phyloP scores from a whole-genome alignment of 2,113 vertebrate species.

The Chaetura pelagica region DNA sequence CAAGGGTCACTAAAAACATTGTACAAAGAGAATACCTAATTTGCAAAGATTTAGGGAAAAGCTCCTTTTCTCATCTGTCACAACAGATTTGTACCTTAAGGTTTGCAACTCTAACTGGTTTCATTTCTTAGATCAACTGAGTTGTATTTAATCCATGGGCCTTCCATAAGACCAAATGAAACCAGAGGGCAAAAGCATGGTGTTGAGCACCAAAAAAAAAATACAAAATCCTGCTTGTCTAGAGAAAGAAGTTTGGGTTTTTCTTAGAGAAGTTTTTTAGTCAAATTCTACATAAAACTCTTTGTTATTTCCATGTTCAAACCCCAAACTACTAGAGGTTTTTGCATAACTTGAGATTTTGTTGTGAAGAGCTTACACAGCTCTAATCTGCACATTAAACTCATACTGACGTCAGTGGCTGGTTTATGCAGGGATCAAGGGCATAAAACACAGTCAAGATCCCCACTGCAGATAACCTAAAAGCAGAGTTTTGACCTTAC shows the following conservation, averaged over 20 bases:
- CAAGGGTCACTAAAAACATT: not conserved
- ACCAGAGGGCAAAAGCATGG: not conserved
- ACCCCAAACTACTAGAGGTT: not conserved
- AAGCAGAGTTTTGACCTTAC: conserved; percentile 30
- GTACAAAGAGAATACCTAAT: not conserved
- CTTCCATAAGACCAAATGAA: not conserved
- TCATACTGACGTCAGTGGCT: conserved; percentile 19
- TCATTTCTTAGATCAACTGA: not conserved
- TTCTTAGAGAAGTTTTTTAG: not conserved
- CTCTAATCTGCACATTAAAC: conserved; percentile 29
- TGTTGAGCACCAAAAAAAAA: not conserved
- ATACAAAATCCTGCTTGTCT: not conserved
- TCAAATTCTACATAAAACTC: not conserved
- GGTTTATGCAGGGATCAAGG: conserved; percentile 1
- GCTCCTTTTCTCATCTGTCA: not conserved
- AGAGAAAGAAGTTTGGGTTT: not conserved
- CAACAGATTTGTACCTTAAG: not conserved
- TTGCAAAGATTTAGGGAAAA: not conserved
- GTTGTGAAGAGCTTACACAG: conserved; percentile 16
- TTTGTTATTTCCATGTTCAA: not conserved
- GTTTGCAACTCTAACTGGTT: not conserved
- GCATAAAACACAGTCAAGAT: conserved; percentile 32
- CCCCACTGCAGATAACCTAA: conserved; percentile 32
- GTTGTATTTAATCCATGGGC: not conserved
- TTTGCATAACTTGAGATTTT: conserved; percentile 39